phyloP scores from a whole-genome alignment of 2,113 vertebrate genomes.

The Sturnus vulgaris region DNA sequence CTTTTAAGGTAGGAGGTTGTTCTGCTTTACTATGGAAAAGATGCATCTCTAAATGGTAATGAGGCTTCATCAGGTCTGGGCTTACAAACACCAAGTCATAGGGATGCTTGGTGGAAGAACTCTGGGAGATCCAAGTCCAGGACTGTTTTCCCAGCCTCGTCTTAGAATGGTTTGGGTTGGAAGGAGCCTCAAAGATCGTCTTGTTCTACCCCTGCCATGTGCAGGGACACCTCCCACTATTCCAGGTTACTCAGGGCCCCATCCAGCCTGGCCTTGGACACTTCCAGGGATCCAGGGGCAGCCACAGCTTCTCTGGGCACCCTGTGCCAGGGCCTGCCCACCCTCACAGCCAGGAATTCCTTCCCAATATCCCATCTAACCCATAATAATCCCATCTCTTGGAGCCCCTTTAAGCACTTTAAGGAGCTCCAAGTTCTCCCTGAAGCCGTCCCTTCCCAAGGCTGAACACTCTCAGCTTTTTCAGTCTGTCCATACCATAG shows the following conservation, averaged over 20 bases:
- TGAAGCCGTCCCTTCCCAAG: background rate
- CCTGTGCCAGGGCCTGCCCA: rapidly evolving
- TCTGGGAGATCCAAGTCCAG: background rate
- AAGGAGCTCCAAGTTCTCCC: background rate
- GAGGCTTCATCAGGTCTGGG: background rate
- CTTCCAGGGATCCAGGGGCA: background rate
- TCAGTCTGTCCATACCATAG: background rate
- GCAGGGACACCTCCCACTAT: background rate
- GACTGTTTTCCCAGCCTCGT: background rate
- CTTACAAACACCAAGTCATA: background rate
- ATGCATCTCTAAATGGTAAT: background rate
- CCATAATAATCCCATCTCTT: too few species aligned
- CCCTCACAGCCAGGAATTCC: background rate
- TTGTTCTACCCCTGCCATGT: background rate
- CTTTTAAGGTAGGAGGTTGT: conserved; percentile 34
- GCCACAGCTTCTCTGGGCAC: background rate
- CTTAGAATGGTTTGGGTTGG: background rate
- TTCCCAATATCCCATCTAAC: background rate
- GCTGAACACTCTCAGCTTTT: background rate
- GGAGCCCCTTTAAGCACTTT: background rate
- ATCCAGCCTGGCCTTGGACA: rapidly evolving
- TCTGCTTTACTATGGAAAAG: background rate
- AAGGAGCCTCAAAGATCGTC: background rate
- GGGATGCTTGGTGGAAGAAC: background rate
- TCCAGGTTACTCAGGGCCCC: rapidly evolving